These are phyloP conservation scores for Drosophila triauraria DNA, from an alignment of 1,140 invertebrate genomes.

Conservation along the genomic window DNA sequence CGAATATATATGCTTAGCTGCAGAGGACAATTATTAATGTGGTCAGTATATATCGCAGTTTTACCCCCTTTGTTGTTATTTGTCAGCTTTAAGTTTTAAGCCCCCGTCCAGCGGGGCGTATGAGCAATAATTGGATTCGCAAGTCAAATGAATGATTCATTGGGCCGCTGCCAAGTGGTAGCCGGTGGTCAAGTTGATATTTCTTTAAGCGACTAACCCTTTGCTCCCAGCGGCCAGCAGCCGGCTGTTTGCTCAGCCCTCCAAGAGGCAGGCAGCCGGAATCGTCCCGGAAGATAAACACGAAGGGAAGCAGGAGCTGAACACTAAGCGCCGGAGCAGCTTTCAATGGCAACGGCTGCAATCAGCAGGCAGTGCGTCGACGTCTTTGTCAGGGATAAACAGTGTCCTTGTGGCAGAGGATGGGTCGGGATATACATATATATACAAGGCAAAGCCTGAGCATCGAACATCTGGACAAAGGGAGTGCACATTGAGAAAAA, in stretches of 20 bases:
- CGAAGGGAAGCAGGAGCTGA: constrained; percentile 1
- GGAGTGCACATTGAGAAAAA: constrained; percentile 21
- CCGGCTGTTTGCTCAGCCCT: constrained; percentile 34
- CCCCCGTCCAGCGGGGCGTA: constrained; percentile 25
- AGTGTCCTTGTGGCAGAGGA: constrained; percentile 15
- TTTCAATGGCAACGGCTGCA: constrained; percentile 44
- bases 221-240: constrained; percentile 9
- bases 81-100: constrained; percentile 24
- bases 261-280: constrained; percentile 49
- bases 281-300: constrained; percentile 44
- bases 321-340: constrained; percentile 37
- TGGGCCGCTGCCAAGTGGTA: constrained; percentile 21
- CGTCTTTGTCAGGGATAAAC: constrained; percentile 49
- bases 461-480: constrained; percentile 1
- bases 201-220: constrained; percentile 42
- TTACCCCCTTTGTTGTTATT: background rate
- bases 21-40: constrained; percentile 23
- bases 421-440: background rate
- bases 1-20: constrained; percentile 12
- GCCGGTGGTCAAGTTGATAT: constrained; percentile 40
- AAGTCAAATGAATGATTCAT: constrained; percentile 49
- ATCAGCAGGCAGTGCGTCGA: constrained; percentile 37
- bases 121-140: constrained; percentile 44
- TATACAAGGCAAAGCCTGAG: background rate
- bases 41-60: background rate